Percentiles rank a stretch among this genome's conserved stretches.
phyloP scores from a whole-genome alignment of 2,888 invertebrate genomes.

The Thyatira batis region DNA sequence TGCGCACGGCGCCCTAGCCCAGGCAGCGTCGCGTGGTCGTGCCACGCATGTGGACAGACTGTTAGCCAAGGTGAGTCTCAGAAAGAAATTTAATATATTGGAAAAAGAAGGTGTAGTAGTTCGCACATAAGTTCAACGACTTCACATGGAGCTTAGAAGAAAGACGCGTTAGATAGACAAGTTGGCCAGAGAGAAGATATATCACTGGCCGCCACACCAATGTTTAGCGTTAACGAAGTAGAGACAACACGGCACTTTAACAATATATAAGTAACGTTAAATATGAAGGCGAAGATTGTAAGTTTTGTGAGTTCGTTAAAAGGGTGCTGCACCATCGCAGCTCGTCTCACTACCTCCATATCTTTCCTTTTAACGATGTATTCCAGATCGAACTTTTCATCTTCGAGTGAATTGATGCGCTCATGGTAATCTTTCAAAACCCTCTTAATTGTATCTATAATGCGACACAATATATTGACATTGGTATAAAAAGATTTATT shows the following conservation, averaged over 20 bases:
- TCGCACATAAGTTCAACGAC: slow-evolving; percentile 56
- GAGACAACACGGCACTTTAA: slow-evolving; percentile 71
- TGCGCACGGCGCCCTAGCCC: slow-evolving; percentile 26
- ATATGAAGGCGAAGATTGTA: slow-evolving; percentile 61
- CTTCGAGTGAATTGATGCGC: slow-evolving; percentile 94
- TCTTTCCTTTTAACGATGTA: slow-evolving; percentile 99
- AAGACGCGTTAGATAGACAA: slow-evolving; percentile 67
- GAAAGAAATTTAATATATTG: slow-evolving; percentile 53
- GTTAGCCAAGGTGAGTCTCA: slow-evolving; percentile 62
- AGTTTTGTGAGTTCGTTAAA: slow-evolving; percentile 74
- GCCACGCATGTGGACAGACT: slow-evolving; percentile 46
- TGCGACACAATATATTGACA: slow-evolving; percentile 62
- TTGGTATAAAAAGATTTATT: slow-evolving; percentile 38
- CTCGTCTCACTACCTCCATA: slow-evolving; percentile 92
- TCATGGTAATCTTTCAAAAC: slow-evolving; percentile 93
- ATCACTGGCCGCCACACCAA: slow-evolving; percentile 50
- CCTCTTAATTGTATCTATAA: slow-evolving; percentile 89
- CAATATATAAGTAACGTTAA: slow-evolving; percentile 67
- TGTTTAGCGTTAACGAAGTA: slow-evolving; percentile 58
- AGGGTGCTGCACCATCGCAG: slow-evolving; percentile 58
- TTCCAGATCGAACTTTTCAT: slow-evolving; percentile 99
- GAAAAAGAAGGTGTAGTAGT: slow-evolving; percentile 62
- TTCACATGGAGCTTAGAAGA: slow-evolving; percentile 70
- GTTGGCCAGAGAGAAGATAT: slow-evolving; percentile 35
- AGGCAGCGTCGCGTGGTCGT: slow-evolving; percentile 45